Conservation (phyloP, 1,140 invertebrate species). For the Lamellibrachia luymesi region DNA sequence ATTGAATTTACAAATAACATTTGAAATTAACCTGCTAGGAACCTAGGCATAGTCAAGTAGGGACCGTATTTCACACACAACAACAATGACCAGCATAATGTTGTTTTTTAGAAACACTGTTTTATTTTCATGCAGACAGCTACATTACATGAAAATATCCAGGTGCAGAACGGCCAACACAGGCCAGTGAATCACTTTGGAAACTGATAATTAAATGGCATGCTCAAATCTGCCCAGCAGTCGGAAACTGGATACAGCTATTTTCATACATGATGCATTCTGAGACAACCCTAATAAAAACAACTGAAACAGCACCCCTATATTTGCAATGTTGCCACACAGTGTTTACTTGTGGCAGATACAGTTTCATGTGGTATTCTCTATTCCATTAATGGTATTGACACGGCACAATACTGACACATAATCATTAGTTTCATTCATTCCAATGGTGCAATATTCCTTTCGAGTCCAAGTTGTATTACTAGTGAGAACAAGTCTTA, state of each 20-base stretch:
- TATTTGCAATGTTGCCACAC: neutral
- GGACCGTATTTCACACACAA: neutral
- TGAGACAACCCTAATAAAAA: neutral
- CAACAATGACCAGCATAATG: neutral
- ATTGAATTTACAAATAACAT: too few relatives aligned
- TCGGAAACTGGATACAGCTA: neutral
- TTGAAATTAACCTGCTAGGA: too few relatives aligned
- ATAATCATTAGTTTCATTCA: neutral
- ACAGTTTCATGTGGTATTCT: neutral
- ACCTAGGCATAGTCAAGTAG: too few relatives aligned
- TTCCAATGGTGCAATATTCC: neutral
- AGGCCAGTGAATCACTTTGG: neutral
- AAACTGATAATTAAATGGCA: neutral
- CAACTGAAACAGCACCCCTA: neutral
- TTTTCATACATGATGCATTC: neutral
- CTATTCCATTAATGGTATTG: neutral
- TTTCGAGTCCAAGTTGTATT: neutral
- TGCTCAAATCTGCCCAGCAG: neutral
- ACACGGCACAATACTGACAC: neutral
- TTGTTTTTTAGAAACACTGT: neutral
- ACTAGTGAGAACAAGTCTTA: neutral
- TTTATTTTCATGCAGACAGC: neutral
- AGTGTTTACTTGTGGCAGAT: neutral
- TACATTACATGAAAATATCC: slow-evolving; percentile 5
- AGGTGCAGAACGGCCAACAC: neutral